These are phyloP conservation scores for Tursiops truncatus DNA, from an alignment of 2,113 vertebrate species.

Conservation along the genomic window DNA sequence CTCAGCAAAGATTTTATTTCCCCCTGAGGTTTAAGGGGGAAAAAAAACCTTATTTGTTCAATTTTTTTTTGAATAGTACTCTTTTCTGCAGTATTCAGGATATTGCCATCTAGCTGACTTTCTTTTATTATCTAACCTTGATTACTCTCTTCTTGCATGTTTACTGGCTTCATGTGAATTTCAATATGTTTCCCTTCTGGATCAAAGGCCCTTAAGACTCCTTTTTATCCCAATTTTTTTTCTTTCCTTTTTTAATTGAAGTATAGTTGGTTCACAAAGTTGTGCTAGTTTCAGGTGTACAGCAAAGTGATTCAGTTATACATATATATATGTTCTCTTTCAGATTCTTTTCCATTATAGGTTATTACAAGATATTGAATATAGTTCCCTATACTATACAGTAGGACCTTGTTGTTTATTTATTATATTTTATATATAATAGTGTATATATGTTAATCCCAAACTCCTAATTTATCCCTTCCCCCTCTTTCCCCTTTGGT, in stretches of 20 bases:
- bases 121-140: not conserved
- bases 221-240: no score
- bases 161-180: not conserved
- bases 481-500: not conserved
- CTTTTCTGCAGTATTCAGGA: not conserved
- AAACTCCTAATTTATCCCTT: not conserved
- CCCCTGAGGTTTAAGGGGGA: not conserved
- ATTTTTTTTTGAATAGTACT: not conserved
- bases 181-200: not conserved
- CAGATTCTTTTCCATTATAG: not conserved
- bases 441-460: not conserved
- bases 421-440: not conserved
- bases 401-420: not conserved
- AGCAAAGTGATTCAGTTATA: not conserved
- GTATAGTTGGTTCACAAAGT: not conserved
- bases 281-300: not conserved
- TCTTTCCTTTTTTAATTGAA: not conserved
- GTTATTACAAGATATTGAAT: not conserved
- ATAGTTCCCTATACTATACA: not conserved
- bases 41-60: not conserved
- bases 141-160: not conserved
- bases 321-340: not conserved
- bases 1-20: conserved; percentile 28
- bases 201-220: not conserved
- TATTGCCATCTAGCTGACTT: not conserved